Percentiles rank a stretch among this genome's conserved stretches.
These are phyloP conservation scores for Pica pica DNA, from an alignment of 2,113 vertebrate species.

Conservation along the genomic window DNA sequence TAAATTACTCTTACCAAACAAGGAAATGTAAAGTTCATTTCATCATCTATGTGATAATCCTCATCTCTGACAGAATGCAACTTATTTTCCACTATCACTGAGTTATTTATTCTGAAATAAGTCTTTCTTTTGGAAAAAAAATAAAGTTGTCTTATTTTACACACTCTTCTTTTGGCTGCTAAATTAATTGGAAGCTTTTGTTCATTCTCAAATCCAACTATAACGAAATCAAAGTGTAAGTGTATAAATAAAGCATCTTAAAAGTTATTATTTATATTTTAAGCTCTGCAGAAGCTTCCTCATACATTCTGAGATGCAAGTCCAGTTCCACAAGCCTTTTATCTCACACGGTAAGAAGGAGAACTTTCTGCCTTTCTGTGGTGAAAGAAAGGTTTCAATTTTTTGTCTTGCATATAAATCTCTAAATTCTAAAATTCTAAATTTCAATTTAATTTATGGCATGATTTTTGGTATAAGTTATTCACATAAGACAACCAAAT, in stretches of 20 bases:
- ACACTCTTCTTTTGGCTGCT: not conserved
- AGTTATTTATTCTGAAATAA: not conserved
- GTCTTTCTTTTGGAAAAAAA: not conserved
- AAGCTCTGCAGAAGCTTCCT: not conserved
- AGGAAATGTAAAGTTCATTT: slow-evolving; percentile 30
- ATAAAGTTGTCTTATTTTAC: not conserved
- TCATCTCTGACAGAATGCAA: not conserved
- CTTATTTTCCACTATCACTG: slow-evolving; percentile 20
- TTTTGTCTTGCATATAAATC: not conserved
- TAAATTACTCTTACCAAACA: slow-evolving; percentile 74
- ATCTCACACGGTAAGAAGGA: not conserved
- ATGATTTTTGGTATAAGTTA: not conserved
- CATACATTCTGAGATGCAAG: not conserved
- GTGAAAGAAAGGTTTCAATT: not conserved
- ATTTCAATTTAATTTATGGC: not conserved
- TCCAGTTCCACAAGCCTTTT: not conserved
- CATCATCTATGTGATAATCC: slow-evolving; percentile 29
- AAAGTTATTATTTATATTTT: not conserved
- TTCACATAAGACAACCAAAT: not conserved
- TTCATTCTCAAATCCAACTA: not conserved
- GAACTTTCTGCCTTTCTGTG: not conserved
- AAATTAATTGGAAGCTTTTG: not conserved
- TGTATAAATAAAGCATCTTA: not conserved
- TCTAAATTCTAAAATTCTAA: not conserved
- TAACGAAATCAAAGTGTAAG: not conserved